Percentiles rank a stretch among this genome's conserved stretches.
Conservation (phyloP, 1,140 invertebrate genomes). For the Drosophila sucinea region DNA sequence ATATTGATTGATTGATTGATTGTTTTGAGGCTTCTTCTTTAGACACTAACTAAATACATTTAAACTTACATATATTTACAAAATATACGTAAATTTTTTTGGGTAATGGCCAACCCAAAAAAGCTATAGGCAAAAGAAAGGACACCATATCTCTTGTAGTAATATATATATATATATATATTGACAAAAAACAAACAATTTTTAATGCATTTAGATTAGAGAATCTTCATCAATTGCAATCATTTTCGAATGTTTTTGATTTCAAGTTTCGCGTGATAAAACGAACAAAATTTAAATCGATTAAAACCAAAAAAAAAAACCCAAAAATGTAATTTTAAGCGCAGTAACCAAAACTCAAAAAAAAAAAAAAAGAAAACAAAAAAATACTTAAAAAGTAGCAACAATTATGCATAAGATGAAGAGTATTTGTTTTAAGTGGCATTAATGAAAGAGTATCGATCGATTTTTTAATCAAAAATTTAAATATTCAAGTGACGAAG, state of each 20-base stretch:
- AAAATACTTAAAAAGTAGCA: conserved; percentile 71
- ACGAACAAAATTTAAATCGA: conserved; percentile 35
- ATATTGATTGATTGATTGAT: conserved; percentile 8
- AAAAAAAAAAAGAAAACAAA: conserved; percentile 39
- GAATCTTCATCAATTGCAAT: conserved; percentile 41
- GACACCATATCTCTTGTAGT: conserved; percentile 30
- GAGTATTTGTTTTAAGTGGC: neutral
- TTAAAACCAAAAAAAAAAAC: conserved; percentile 25
- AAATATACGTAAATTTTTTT: conserved; percentile 16
- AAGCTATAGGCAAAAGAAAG: conserved; percentile 9
- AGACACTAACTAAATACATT: conserved; percentile 8
- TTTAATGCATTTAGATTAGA: conserved; percentile 19
- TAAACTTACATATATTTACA: conserved; percentile 20
- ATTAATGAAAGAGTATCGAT: neutral
- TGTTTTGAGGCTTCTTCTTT: conserved; percentile 18
- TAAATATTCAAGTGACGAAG: neutral
- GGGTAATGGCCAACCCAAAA: conserved; percentile 23
- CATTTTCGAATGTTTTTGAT: conserved; percentile 23
- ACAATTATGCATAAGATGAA: conserved; percentile 57
- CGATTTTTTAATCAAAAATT: neutral
- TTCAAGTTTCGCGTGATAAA: conserved; percentile 61
- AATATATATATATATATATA: conserved; percentile 1
- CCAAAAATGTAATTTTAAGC: conserved; percentile 39
- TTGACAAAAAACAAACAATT: conserved; percentile 9
- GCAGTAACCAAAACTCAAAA: neutral